Percentiles rank a stretch among this genome's conserved stretches.
These are phyloP conservation scores for Anas bernieri DNA, from an alignment of 2,797 vertebrate species.

Conservation along the genomic window DNA sequence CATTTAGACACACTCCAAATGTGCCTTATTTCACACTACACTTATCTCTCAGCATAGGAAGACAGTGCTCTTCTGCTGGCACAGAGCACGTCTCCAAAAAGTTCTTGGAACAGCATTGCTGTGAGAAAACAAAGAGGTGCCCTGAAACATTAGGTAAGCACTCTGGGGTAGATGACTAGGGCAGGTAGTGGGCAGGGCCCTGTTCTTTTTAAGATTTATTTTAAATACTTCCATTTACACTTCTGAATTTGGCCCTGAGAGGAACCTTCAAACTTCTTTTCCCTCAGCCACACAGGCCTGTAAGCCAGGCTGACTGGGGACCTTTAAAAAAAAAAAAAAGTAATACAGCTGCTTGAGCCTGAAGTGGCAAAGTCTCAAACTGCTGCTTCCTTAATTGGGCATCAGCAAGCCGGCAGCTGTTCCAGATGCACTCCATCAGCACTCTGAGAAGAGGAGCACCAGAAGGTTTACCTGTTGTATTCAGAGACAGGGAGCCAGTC, in stretches of 20 bases:
- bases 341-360: conserved; percentile 8
- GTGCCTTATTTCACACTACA: background rate
- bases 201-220: background rate
- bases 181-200: background rate
- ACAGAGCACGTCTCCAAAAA: background rate
- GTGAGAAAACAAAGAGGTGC: background rate
- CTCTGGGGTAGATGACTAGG: background rate
- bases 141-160: background rate
- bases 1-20: background rate
- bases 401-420: background rate
- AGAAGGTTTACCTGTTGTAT: conserved; percentile 87
- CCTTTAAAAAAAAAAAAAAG: background rate
- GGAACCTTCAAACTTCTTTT: background rate
- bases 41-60: background rate
- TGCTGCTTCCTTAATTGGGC: conserved; percentile 54
- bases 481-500: conserved; percentile 96
- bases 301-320: background rate
- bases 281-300: background rate
- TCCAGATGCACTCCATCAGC: background rate
- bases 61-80: background rate
- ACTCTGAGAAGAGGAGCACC: background rate
- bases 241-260: background rate
- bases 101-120: background rate
- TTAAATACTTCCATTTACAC: background rate
- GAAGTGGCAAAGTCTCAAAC: conserved; percentile 18